Evolutionary conservation across 2,113 vertebrate species (phyloP).

Genomic region (Chloropsis cyanopogon): DNA sequence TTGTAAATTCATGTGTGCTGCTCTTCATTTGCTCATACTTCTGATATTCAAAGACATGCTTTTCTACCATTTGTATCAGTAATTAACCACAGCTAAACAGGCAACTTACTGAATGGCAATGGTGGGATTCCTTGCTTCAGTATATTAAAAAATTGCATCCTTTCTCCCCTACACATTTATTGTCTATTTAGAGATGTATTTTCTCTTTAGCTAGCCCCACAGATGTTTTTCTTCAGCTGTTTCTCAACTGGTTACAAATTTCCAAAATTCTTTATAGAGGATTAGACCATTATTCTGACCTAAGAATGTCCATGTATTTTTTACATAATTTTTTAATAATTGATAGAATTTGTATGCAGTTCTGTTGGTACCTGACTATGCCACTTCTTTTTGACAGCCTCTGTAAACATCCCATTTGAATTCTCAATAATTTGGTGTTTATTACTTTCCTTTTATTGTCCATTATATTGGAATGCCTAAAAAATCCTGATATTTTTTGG

Average conservation of each 20-base stretch:
- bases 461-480: not conserved
- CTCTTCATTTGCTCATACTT: not conserved
- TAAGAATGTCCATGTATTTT: not conserved
- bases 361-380: not conserved
- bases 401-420: not conserved
- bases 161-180: not conserved
- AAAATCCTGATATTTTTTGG: not conserved
- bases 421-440: not conserved
- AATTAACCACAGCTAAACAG: not conserved
- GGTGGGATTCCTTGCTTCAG: not conserved
- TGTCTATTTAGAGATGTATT: not conserved
- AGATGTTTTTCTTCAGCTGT: not conserved
- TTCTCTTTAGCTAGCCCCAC: not conserved
- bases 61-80: not conserved
- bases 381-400: not conserved
- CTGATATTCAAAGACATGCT: not conserved
- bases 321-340: not conserved
- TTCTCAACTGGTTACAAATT: not conserved
- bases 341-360: not conserved
- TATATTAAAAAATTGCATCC: not conserved
- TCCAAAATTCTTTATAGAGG: not conserved
- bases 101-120: not conserved
- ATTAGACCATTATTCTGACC: not conserved
- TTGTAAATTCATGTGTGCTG: not conserved
- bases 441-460: not conserved